phyloP scores from a whole-genome alignment of 2,888 invertebrate genomes.

The Cheiracanthium punctorium region DNA sequence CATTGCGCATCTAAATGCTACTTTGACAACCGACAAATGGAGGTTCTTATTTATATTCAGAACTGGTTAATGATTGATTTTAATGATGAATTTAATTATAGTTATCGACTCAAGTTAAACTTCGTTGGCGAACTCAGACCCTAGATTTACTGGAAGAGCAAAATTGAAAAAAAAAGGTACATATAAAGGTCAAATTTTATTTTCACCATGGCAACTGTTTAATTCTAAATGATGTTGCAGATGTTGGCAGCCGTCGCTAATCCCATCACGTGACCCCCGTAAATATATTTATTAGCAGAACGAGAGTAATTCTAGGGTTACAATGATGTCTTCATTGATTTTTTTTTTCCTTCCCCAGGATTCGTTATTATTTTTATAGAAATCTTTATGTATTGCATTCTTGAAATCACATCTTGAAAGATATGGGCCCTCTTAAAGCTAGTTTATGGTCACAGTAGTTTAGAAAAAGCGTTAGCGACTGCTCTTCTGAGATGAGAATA shows the following conservation, averaged over 20 bases:
- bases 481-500: too few relatives aligned
- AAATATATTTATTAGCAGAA: conserved; percentile 46
- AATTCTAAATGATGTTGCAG: conserved; percentile 55
- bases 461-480: too few relatives aligned
- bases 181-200: neutral
- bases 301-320: neutral
- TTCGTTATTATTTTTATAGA: neutral
- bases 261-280: conserved; percentile 40
- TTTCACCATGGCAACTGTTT: neutral
- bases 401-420: neutral
- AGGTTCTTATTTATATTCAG: neutral
- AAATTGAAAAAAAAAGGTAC: neutral
- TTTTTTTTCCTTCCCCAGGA: neutral
- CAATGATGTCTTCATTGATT: neutral
- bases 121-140: neutral
- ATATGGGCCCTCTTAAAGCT: neutral
- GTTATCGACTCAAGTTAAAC: neutral
- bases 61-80: neutral
- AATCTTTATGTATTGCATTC: neutral
- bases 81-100: neutral
- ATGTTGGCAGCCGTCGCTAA: conserved; percentile 54
- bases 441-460: too few relatives aligned
- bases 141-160: neutral
- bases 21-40: too few relatives aligned
- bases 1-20: too few relatives aligned